These are phyloP conservation scores for Elgaria multicarinata DNA, from an alignment of 2,113 vertebrate genomes.

Conservation along the genomic window DNA sequence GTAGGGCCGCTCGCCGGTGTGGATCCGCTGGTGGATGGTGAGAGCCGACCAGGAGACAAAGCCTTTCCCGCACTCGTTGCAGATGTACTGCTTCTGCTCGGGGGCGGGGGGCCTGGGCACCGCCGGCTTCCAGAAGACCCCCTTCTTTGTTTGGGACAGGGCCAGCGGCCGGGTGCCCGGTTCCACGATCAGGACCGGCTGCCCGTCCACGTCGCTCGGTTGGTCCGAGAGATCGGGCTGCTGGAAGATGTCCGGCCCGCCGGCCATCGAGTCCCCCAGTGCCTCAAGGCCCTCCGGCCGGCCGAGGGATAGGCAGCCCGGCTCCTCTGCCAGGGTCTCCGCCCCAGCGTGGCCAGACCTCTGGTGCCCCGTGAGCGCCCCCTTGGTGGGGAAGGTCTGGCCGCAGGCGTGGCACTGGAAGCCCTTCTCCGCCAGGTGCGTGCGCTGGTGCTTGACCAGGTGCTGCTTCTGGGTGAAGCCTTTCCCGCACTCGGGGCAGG, in stretches of 20 bases:
- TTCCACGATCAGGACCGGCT: constrained; percentile 5
- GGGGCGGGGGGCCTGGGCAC: neutral
- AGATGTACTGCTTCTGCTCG: constrained; percentile 20
- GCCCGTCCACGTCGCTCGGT: neutral
- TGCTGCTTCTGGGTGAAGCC: constrained; percentile 90
- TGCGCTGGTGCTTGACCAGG: constrained; percentile 76
- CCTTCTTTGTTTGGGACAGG: constrained; percentile 22
- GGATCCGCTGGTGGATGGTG: constrained; percentile 44
- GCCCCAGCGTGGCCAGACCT: constrained; percentile 36
- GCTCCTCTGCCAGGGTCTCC: neutral
- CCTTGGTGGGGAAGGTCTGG: constrained; percentile 72
- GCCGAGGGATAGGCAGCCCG: neutral
- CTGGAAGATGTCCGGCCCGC: neutral
- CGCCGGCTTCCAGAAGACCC: constrained; percentile 20
- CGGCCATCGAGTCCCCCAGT: neutral
- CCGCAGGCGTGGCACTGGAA: constrained; percentile 65
- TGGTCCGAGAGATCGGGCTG: neutral
- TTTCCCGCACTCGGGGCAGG: constrained; percentile 62
- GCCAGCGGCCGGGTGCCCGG: neutral
- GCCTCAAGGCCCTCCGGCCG: neutral
- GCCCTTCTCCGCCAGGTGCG: constrained; percentile 71
- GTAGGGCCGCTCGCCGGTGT: constrained; percentile 11
- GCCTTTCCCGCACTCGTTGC: constrained; percentile 26
- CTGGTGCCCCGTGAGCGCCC: constrained; percentile 70
- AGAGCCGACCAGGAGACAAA: constrained; percentile 25